phyloP scores from a whole-genome alignment of 1,140 invertebrate species.

The Pseudomyrmex sp. region DNA sequence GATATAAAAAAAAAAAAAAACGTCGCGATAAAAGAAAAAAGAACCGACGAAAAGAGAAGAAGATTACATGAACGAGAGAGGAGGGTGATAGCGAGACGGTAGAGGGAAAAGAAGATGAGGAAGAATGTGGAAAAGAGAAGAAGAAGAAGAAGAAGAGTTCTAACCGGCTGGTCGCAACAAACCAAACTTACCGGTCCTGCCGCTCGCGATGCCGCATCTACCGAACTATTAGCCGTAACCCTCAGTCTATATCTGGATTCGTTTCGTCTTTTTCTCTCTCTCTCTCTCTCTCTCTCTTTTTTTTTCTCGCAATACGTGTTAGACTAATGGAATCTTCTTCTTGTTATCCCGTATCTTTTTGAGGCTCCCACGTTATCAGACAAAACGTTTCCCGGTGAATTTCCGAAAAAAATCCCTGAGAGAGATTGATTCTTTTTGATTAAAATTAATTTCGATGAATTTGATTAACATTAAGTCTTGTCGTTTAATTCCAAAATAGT shows the following conservation, averaged over 20 bases:
- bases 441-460: too few relatives aligned
- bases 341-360: conserved; percentile 21
- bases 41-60: conserved; percentile 37
- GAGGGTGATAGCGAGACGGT: conserved; percentile 56
- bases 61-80: conserved; percentile 57
- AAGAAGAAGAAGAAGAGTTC: conserved; percentile 69
- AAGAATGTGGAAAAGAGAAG: conserved; percentile 48
- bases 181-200: conserved; percentile 77
- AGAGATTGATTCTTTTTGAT: neutral
- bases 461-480: too few relatives aligned
- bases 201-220: conserved; percentile 68
- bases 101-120: conserved; percentile 24
- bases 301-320: conserved; percentile 54
- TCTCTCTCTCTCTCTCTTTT: neutral
- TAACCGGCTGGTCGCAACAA: conserved; percentile 69
- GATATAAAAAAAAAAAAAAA: conserved; percentile 31
- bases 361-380: neutral
- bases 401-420: neutral
- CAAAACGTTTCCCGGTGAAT: neutral
- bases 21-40: conserved; percentile 5
- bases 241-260: conserved; percentile 65
- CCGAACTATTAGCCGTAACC: conserved; percentile 66
- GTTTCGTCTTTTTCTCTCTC: conserved; percentile 41
- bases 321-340: conserved; percentile 64
- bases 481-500: too few relatives aligned